phyloP scores from a whole-genome alignment of 2,888 invertebrate species.

The Diabrotica balteata region DNA sequence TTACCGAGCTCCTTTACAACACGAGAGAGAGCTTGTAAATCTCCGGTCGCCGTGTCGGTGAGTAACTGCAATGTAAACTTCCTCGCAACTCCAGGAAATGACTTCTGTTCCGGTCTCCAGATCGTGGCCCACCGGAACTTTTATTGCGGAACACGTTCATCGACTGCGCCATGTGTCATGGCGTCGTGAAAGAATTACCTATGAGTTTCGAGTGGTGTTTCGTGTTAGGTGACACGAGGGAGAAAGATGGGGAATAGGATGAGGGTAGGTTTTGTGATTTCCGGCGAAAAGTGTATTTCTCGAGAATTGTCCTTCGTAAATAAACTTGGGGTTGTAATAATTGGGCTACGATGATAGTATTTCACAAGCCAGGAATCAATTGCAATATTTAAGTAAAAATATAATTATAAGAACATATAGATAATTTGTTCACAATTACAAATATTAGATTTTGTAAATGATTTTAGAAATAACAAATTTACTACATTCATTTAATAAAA shows the following conservation, averaged over 20 bases:
- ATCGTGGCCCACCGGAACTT: slow-evolving; percentile 50
- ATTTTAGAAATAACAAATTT: too few relatives aligned
- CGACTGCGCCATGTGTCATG: slow-evolving; percentile 37
- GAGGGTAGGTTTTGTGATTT: neutral
- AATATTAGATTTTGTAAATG: too few relatives aligned
- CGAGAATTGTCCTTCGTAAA: too few relatives aligned
- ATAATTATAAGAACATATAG: too few relatives aligned
- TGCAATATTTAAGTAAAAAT: too few relatives aligned
- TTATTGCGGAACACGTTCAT: slow-evolving; percentile 51
- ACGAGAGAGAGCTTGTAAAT: slow-evolving; percentile 45
- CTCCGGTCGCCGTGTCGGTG: slow-evolving; percentile 38
- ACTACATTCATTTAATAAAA: too few relatives aligned
- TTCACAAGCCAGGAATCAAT: too few relatives aligned
- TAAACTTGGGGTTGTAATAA: too few relatives aligned
- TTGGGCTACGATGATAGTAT: too few relatives aligned
- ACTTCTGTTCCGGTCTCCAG: slow-evolving; percentile 51
- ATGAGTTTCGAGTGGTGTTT: slow-evolving; percentile 14
- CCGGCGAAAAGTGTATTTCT: too few relatives aligned
- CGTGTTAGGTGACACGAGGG: neutral
- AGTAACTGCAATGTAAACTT: slow-evolving; percentile 50
- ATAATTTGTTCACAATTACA: too few relatives aligned
- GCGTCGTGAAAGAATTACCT: slow-evolving; percentile 20
- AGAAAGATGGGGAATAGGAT: neutral
- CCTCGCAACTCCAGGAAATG: slow-evolving; percentile 52
- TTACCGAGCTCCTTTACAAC: slow-evolving; percentile 42